Conservation (phyloP, 2,113 vertebrate genomes). For the Channa argus region DNA sequence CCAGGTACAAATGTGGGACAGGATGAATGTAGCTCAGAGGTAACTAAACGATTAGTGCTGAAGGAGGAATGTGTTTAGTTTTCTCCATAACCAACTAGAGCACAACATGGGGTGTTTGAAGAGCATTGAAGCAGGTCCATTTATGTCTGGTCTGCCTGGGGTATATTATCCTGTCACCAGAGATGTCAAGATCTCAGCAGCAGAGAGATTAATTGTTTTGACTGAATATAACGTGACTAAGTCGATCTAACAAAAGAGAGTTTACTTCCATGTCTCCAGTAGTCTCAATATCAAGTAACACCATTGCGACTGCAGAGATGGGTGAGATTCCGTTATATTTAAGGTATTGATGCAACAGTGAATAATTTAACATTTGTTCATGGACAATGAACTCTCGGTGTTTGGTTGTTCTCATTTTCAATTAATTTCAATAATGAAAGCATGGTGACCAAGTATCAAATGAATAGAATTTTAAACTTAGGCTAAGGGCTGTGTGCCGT, state of each 20-base stretch:
- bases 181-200: background rate
- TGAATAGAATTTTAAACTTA: no score
- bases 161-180: background rate
- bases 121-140: conserved; percentile 37
- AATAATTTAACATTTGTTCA: background rate
- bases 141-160: conserved; percentile 6
- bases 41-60: background rate
- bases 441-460: no score
- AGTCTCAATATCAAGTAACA: background rate
- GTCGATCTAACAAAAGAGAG: background rate
- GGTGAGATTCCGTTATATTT: background rate
- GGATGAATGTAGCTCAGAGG: background rate
- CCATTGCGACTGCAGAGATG: background rate
- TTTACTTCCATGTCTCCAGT: background rate
- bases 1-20: background rate
- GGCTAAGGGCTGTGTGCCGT: no score
- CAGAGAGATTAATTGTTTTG: conserved; percentile 11
- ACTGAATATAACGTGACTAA: background rate
- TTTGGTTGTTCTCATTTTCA: background rate
- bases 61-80: conserved; percentile 35
- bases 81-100: conserved; percentile 1
- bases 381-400: background rate
- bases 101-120: conserved; percentile 32
- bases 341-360: background rate
- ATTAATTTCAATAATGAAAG: no score